Evolutionary conservation across 2,888 invertebrate species (phyloP).

Genomic region (Lamellibrachia columna): DNA sequence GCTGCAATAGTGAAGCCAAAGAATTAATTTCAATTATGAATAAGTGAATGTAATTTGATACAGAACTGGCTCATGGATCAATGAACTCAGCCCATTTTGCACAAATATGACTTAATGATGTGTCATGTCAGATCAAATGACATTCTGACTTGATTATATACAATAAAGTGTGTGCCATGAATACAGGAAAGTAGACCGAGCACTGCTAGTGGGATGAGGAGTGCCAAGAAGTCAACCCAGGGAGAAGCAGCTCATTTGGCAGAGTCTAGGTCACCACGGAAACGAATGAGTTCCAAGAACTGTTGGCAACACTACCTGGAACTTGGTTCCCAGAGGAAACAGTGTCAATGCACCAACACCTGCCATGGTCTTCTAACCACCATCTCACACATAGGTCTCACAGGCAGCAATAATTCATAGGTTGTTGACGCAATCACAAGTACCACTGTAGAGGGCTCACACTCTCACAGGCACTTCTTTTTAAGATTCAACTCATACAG

Average conservation of each 20-base stretch:
- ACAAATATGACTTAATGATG: not conserved
- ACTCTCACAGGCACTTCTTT: too few relatives aligned
- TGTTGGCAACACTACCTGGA: not conserved
- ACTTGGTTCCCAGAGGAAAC: not conserved
- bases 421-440: not conserved
- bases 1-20: too few relatives aligned
- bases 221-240: not conserved
- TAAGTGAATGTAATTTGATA: too few relatives aligned
- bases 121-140: not conserved
- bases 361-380: not conserved
- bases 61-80: too few relatives aligned
- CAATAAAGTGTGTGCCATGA: not conserved
- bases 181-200: not conserved
- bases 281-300: conserved; percentile 6
- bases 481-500: too few relatives aligned
- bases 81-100: not conserved
- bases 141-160: not conserved
- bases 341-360: not conserved
- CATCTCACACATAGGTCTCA: not conserved
- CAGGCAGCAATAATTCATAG: not conserved
- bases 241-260: not conserved
- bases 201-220: not conserved
- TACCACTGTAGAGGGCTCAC: not conserved
- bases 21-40: too few relatives aligned
- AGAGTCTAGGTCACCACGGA: not conserved